A percentile compares a stretch with the other conserved stretches of the same genome.
Evolutionary conservation across 1,140 invertebrate species (phyloP).

Genomic region (Ceratitis capitata): DNA sequence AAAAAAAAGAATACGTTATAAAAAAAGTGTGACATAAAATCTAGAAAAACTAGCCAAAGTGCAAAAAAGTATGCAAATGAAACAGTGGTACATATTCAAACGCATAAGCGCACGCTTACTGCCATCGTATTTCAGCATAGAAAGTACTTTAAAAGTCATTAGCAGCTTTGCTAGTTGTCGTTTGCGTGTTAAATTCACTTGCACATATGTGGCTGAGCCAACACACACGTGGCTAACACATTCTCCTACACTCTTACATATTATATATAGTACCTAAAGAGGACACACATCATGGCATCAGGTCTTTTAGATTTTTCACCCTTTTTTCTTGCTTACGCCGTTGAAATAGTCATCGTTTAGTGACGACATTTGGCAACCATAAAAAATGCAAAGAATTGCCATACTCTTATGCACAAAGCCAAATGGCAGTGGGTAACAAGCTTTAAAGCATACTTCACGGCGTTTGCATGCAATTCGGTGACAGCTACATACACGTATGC

Average conservation of each 20-base stretch:
- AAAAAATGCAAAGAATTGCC: slow-evolving; percentile 26
- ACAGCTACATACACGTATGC: no score
- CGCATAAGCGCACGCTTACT: no score
- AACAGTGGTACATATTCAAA: no score
- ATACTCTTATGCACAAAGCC: not conserved
- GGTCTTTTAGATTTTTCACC: no score
- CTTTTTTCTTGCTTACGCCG: not conserved
- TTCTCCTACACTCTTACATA: not conserved
- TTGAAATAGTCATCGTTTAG: slow-evolving; percentile 22
- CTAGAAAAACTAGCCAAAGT: not conserved
- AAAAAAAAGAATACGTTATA: not conserved
- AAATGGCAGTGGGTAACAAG: not conserved
- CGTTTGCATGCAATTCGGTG: not conserved
- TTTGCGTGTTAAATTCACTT: not conserved
- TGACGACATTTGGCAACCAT: slow-evolving; percentile 15
- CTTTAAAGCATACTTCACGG: slow-evolving; percentile 30
- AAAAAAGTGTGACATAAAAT: not conserved
- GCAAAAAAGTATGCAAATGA: not conserved
- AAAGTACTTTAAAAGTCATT: slow-evolving; percentile 37
- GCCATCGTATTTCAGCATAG: not conserved
- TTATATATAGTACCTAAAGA: not conserved
- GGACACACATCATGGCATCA: no score
- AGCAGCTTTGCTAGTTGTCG: slow-evolving; percentile 15
- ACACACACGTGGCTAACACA: not conserved
- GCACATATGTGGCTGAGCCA: not conserved